Base-by-base conservation (phyloP, 2,113 vertebrate species). In the Coturnix japonica region DNA sequence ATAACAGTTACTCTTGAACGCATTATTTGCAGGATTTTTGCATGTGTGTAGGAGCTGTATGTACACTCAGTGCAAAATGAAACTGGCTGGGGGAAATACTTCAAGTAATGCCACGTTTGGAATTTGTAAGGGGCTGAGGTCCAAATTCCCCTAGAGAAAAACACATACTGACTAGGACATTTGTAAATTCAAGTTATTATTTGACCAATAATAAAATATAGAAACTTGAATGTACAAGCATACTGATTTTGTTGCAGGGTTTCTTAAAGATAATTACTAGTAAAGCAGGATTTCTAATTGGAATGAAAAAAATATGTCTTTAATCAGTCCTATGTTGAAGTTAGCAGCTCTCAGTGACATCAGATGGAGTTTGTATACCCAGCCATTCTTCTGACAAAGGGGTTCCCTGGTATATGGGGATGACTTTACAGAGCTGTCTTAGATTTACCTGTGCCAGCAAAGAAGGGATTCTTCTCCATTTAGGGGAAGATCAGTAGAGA, bases 1-100 rank as follows among this genome's bases (percentile, higher is more conserved):
- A 64, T 4, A 61, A 5, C 9, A 16, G 30, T 43, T 1, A 2
- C 18, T 87, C 7, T 2, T 60, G 20, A 39, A 9, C 2, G 4
- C n/a, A 17, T 60, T 60, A 4, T 9, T 16, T 30, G 51, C 18
- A 63, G 46, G 78, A 35, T 19, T 57, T 71, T 6, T 56, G 35
- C 15, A 5, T 56, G 54, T 28, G 26, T 49, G 47, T 69, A 46
- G 26, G 26, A 81, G 60, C 37, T 10, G 17, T 9, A 2, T 35
- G 13, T 19, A 28, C 9, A 46, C 15, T 31, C 6, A 13, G 22
- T 13, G 13, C 70, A 67, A 53, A 85, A 43, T 60, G 16, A 54
- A 90, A 44, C 20, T 23, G 54, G 30, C 76, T 41, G 47, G 17
- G 37, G 35, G 57, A 73, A 81, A n/a, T 5, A 39, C 23, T 85